These are phyloP conservation scores for Clusia tigrina DNA, from an alignment of 2,888 invertebrate species.

Conservation along the genomic window DNA sequence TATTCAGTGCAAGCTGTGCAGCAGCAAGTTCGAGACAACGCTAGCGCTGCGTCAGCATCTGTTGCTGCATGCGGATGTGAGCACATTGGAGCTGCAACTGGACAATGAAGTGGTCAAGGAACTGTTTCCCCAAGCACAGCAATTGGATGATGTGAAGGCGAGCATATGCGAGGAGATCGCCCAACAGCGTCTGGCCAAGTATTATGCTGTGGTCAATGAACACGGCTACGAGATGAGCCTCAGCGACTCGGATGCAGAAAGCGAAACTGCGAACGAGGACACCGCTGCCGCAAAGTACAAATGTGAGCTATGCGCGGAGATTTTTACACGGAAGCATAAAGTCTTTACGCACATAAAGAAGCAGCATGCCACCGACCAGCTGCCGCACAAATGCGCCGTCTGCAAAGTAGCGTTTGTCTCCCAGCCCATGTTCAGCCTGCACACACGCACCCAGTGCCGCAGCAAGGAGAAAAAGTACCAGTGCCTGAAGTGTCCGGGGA, in stretches of 20 bases:
- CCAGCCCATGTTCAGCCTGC: constrained; percentile 65
- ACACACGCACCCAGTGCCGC: constrained; percentile 64
- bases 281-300: constrained; percentile 37
- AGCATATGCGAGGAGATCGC: constrained; percentile 45
- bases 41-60: constrained; percentile 52
- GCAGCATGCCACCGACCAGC: constrained; percentile 61
- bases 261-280: constrained; percentile 27
- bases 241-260: constrained; percentile 60
- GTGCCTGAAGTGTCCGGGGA: constrained; percentile 56
- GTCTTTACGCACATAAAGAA: constrained; percentile 51
- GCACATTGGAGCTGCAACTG: constrained; percentile 35
- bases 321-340: constrained; percentile 52
- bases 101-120: constrained; percentile 45
- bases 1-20: constrained; percentile 59
- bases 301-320: constrained; percentile 48
- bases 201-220: constrained; percentile 53
- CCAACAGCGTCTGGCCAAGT: constrained; percentile 41
- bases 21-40: constrained; percentile 43
- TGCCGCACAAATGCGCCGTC: constrained; percentile 66
- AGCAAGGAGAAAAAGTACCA: constrained; percentile 49
- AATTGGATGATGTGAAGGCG: constrained; percentile 42
- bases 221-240: constrained; percentile 58
- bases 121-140: constrained; percentile 33
- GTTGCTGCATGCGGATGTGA: constrained; percentile 36
- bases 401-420: constrained; percentile 68